These are phyloP conservation scores for Timema cristinae DNA, from an alignment of 2,888 invertebrate genomes.

Conservation along the genomic window DNA sequence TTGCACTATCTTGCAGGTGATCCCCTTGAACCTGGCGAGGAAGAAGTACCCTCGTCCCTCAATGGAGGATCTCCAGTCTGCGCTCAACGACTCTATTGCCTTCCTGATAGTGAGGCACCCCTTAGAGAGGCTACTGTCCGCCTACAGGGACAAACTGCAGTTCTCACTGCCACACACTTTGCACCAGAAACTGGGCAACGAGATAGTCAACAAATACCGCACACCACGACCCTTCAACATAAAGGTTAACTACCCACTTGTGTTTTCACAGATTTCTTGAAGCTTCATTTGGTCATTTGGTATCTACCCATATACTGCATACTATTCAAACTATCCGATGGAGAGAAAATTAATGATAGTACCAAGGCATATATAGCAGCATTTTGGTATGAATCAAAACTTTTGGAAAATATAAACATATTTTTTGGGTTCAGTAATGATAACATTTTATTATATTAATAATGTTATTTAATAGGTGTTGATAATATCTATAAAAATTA, in stretches of 20 bases:
- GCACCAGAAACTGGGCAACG: constrained; percentile 73
- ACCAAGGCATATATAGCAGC: no score
- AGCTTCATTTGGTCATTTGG: no score
- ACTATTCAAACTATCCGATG: no score
- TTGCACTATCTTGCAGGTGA: constrained; percentile 53
- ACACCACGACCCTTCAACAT: neutral
- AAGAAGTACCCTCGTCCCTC: constrained; percentile 75
- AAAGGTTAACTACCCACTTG: no score
- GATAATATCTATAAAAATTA: no score
- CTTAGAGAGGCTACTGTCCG: constrained; percentile 72
- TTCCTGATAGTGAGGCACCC: constrained; percentile 81
- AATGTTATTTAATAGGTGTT: no score
- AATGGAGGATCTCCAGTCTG: constrained; percentile 53
- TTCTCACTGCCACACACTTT: constrained; percentile 77
- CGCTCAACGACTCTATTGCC: constrained; percentile 71
- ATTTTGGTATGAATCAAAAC: no score
- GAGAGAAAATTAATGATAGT: no score
- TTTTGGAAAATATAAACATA: no score
- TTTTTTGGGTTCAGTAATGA: no score
- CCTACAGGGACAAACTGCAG: constrained; percentile 80
- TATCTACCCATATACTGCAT: no score
- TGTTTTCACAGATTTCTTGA: neutral
- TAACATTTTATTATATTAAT: no score
- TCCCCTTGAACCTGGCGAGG: constrained; percentile 72
- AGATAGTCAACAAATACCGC: constrained; percentile 68